Conservation (phyloP, 2,113 vertebrate genomes). For the Grantiella picta region DNA sequence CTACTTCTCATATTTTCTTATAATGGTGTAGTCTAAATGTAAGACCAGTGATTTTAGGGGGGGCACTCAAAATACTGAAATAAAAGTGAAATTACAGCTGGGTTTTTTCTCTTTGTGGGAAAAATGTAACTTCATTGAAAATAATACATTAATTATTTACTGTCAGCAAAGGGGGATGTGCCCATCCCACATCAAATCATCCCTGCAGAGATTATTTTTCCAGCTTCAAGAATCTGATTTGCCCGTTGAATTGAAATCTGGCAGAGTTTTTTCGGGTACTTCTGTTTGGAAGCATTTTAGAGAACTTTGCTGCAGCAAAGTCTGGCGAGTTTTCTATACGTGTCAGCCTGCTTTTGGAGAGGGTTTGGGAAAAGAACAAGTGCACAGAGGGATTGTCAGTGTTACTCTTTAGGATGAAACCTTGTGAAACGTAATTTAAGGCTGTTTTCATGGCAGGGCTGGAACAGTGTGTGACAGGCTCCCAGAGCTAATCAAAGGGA, state of each 20-base stretch:
- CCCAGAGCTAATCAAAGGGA: neutral
- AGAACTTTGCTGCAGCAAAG: neutral
- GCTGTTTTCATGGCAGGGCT: neutral
- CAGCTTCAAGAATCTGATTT: neutral
- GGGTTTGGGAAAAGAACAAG: neutral
- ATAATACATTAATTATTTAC: neutral
- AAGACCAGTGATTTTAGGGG: neutral
- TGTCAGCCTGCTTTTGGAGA: neutral
- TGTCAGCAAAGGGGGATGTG: neutral
- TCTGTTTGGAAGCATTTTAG: neutral
- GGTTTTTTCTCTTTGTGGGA: neutral
- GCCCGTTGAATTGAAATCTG: neutral
- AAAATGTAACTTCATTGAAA: neutral
- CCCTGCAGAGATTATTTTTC: neutral
- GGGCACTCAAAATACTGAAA: neutral
- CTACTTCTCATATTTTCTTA: neutral
- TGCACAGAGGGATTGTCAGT: neutral
- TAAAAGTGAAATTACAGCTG: neutral
- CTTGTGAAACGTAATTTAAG: neutral
- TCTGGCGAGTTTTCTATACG: accelerated
- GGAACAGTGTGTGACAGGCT: neutral
- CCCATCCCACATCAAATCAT: neutral
- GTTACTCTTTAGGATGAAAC: neutral
- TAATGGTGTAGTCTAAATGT: neutral
- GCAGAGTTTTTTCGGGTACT: neutral